Evolutionary conservation across 1,140 invertebrate genomes (phyloP).

Genomic region (Pararge aegeria): DNA sequence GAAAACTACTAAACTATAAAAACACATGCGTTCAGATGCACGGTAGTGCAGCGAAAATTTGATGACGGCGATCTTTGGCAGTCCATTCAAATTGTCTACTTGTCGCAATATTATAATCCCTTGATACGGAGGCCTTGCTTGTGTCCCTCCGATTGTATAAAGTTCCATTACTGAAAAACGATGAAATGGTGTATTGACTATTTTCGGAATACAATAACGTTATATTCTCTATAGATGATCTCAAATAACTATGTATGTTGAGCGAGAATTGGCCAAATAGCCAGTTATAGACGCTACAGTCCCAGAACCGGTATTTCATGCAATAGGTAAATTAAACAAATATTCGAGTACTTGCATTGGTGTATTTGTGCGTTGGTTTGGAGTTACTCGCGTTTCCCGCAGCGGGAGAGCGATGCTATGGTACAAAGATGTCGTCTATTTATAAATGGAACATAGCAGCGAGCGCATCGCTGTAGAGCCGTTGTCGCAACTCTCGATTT

Average conservation of each 20-base stretch:
- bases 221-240: constrained; percentile 14
- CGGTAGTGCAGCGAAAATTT: too few relatives aligned
- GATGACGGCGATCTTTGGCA: too few relatives aligned
- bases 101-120: too few relatives aligned
- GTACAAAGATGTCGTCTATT: constrained; percentile 72
- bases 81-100: too few relatives aligned
- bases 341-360: constrained; percentile 41
- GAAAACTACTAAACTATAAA: too few relatives aligned
- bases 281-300: constrained; percentile 22
- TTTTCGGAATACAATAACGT: constrained; percentile 5
- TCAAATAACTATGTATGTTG: constrained; percentile 12
- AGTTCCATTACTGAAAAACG: too few relatives aligned
- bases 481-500: constrained; percentile 9
- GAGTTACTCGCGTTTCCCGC: constrained; percentile 53
- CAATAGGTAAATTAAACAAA: constrained; percentile 55
- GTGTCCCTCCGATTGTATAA: too few relatives aligned
- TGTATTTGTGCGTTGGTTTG: constrained; percentile 29
- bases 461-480: constrained; percentile 40
- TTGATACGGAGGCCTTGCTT: too few relatives aligned
- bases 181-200: not conserved
- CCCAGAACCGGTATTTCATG: not conserved
- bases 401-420: constrained; percentile 70
- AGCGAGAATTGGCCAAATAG: constrained; percentile 12
- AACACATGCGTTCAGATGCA: too few relatives aligned
- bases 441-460: constrained; percentile 62